Evolutionary conservation across 2,797 vertebrate genomes (phyloP).

Genomic region (Lophius americanus): DNA sequence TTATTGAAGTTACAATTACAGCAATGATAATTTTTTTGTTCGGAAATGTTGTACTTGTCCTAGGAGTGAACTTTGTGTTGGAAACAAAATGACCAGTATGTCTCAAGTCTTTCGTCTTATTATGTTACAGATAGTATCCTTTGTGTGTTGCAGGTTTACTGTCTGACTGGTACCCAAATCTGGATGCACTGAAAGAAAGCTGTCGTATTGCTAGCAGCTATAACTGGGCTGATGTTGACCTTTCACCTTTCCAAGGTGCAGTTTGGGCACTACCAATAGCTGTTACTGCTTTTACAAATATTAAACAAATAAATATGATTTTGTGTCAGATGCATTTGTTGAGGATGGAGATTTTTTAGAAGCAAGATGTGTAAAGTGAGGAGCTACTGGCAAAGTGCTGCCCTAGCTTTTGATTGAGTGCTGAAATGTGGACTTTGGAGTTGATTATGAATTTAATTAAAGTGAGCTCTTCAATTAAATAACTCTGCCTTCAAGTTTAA

Average conservation of each 20-base stretch:
- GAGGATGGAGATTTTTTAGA: slow-evolving; percentile 10
- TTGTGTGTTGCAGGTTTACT: slow-evolving; percentile 82
- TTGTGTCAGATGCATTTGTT: neutral
- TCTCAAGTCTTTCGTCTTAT: slow-evolving; percentile 30
- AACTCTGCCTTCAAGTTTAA: slow-evolving; percentile 77
- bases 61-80: slow-evolving; percentile 19
- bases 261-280: slow-evolving; percentile 34
- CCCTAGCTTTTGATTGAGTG: slow-evolving; percentile 68
- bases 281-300: slow-evolving; percentile 11
- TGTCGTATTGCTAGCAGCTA: slow-evolving; percentile 95
- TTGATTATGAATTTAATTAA: slow-evolving; percentile 78
- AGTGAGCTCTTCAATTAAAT: slow-evolving; percentile 78
- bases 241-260: slow-evolving; percentile 93
- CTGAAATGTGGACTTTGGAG: slow-evolving; percentile 72
- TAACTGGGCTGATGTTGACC: slow-evolving; percentile 95
- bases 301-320: neutral
- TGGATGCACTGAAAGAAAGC: slow-evolving; percentile 94
- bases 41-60: slow-evolving; percentile 28
- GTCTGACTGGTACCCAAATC: slow-evolving; percentile 92
- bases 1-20: slow-evolving; percentile 15
- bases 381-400: slow-evolving; percentile 46
- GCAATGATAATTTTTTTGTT: slow-evolving; percentile 26
- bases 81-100: slow-evolving; percentile 21
- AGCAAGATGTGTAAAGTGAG: slow-evolving; percentile 31
- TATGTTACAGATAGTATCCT: slow-evolving; percentile 49